These are phyloP conservation scores for Telmatochromis sp. DNA, from an alignment of 2,113 vertebrate species.

Conservation along the genomic window DNA sequence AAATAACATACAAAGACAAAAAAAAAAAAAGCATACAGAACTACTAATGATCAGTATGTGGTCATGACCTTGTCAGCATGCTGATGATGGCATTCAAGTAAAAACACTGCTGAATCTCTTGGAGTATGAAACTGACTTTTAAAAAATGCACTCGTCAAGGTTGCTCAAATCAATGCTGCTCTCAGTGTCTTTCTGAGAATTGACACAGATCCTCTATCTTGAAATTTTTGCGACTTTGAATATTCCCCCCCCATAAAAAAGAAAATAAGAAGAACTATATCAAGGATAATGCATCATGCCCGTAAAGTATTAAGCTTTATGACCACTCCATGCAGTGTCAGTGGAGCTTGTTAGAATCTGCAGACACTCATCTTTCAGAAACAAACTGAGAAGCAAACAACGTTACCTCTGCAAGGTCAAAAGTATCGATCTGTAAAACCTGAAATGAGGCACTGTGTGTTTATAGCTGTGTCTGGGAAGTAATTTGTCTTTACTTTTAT, in stretches of 20 bases:
- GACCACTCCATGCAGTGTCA: not conserved
- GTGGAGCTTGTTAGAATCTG: not conserved
- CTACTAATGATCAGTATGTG: not conserved
- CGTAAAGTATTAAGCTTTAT: not conserved
- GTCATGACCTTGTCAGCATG: not conserved
- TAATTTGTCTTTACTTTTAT: not conserved
- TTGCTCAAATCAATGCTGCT: not conserved
- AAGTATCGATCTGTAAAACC: not conserved
- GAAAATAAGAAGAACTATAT: not conserved
- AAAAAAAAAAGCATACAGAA: not conserved
- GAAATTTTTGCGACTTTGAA: not conserved
- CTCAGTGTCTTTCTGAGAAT: not conserved
- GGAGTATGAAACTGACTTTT: not conserved
- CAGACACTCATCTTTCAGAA: not conserved
- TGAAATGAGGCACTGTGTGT: not conserved
- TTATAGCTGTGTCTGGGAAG: not conserved
- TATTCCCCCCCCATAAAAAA: not conserved
- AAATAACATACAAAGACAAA: not conserved
- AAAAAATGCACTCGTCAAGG: not conserved
- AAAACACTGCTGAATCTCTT: not conserved
- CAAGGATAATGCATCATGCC: not conserved
- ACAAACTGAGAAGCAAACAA: not conserved
- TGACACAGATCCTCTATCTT: not conserved
- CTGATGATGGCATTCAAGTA: not conserved
- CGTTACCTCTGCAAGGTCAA: not conserved